phyloP scores from a whole-genome alignment of 2,888 invertebrate genomes.

The Norana najaformis region DNA sequence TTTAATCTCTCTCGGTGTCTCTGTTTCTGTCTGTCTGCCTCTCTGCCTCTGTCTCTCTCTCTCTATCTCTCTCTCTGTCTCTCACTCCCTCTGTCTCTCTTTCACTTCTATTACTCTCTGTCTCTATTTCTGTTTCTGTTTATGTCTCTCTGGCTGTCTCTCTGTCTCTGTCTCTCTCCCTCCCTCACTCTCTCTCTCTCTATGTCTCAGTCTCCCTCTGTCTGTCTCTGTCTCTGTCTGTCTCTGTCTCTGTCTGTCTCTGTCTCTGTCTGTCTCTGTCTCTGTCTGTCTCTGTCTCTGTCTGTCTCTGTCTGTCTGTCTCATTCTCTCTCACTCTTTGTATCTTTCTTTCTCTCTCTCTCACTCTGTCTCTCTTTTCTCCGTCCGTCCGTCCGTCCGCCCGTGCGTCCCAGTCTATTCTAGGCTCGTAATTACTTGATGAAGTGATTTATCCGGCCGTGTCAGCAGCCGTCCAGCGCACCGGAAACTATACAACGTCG shows the following conservation, averaged over 20 bases:
- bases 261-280: not conserved
- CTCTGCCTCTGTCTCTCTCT: not conserved
- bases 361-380: not conserved
- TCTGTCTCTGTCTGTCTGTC: not conserved
- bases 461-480: not conserved
- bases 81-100: not conserved
- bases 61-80: not conserved
- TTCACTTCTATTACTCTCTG: not conserved
- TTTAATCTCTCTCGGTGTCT: too few relatives aligned
- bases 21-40: not conserved
- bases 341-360: not conserved
- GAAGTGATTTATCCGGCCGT: conserved; percentile 4
- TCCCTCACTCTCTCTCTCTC: not conserved
- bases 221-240: not conserved
- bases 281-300: not conserved
- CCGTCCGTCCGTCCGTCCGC: not conserved
- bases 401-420: conserved; percentile 14
- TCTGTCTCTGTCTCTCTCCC: not conserved
- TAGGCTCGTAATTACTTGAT: conserved; percentile 10
- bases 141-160: not conserved
- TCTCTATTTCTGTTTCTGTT: not conserved
- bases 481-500: not conserved
- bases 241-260: not conserved
- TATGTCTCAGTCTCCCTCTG: not conserved
- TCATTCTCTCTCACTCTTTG: not conserved